Base-by-base conservation (phyloP, 2,113 vertebrate genomes). In the Myiagra hebetior region DNA sequence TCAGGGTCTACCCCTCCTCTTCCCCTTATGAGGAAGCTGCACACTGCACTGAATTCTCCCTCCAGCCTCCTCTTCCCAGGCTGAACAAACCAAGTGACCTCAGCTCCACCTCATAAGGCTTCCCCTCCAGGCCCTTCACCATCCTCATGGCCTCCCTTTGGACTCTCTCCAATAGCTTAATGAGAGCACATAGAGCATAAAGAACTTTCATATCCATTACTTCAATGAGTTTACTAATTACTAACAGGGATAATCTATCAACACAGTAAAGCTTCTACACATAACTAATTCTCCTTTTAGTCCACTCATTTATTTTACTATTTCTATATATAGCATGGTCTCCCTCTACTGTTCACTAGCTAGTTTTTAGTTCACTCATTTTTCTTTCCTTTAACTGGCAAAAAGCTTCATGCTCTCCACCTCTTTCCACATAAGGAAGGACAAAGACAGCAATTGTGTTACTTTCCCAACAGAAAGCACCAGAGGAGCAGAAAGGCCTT, bases 121-220 rank as follows among this genome's bases (percentile, higher is more conserved):
- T 67, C 31, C 13, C 28, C 52, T 67, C n/a, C 62, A 68, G 39
- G 60, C 19, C 46, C n/a, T 18, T 47, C 55, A 68, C 14, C 46
- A 41, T 35, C 18, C 62, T 22, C 0, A 0, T 47, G 30, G 55
- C 9, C 24, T 24, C 31, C 9, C 24, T 60, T 16, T 23, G n/a
- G 44, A 42, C 27, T 27, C n/a, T 55, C 39, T 27, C 62, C 47
- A 55, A 55, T 1, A 46, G 46, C 9, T 57, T 73, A 76, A 76
- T 56, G 53, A 42, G n/a, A 64, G 20, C 46, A 83, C 24, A 91
- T 3, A 56, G 14, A 82, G 11, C 62, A 79, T n/a, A 63, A 87
- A 79, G 39, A 77, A 56, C 7, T 69, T 82, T 50, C 28, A 65
- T 57, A 82, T 23, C 42, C 30, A 47, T 76, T 85, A 64, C 44